Base-by-base conservation (phyloP, 2,888 invertebrate species). In the Trichopoda pennipes region DNA sequence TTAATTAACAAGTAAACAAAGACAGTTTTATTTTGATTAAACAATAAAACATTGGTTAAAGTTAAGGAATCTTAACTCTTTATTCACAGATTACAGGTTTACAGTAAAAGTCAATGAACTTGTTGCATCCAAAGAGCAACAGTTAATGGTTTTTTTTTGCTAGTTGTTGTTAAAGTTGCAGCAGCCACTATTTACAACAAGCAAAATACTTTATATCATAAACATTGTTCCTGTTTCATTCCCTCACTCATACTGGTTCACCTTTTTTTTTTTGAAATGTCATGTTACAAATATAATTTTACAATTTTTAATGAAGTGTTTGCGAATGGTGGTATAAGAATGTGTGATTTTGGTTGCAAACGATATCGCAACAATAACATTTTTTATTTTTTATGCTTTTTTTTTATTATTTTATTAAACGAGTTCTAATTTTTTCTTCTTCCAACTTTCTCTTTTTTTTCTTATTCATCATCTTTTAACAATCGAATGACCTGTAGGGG, bases 401-500 rank as follows among this genome's bases (percentile, higher is more conserved):
- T 44, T 56, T 69, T 49, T 19, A 17, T 38, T 38, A 55, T 77
- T 42, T 76, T 76, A 70, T 60, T 73, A 17, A 42, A 42, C 32
- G 53, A 61, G 28, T 72, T 73, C 51, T 63, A 17, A 16, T 63
- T 17, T 51, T 55, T 68, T 55, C n/a, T 32, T 38, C 38, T 12
- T 38, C 38, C 1, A 23, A 53, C 53, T 58, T 47, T 47, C 16
- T 16, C 21, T 58, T 42, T 21, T 23, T 56, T 56, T 42, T 38
- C n/a, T n/a, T 77, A 16, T 44, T 38, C 44, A 64, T 56, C 63
- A 56, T 70, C 21, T 60, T 79, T 56, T 60, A 75, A 75, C 82
- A 82, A 75, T 70, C 66, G 61, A 82, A 82, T 75, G 75, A 72
- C 79, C 79, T 79, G 82, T 35, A 75, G 82, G 75, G 81, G 42